phyloP scores from a whole-genome alignment of 2,888 invertebrate species.

The Drosophila suboccidentalis region DNA sequence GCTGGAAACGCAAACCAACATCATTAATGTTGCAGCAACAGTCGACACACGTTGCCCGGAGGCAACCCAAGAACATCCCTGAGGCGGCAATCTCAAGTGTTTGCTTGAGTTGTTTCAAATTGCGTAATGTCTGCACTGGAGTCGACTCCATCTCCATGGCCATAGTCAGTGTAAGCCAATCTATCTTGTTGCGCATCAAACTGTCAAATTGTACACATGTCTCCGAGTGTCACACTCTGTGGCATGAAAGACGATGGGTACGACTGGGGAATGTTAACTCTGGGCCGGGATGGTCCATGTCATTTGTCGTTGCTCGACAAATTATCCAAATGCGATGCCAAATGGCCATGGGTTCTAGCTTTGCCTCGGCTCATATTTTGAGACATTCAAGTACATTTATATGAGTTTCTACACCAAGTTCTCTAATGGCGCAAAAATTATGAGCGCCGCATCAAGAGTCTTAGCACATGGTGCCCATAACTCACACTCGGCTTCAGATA shows the following conservation, averaged over 20 bases:
- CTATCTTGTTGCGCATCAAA: slow-evolving; percentile 76
- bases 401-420: slow-evolving; percentile 75
- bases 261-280: slow-evolving; percentile 24
- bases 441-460: slow-evolving; percentile 65
- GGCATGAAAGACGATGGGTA: neutral
- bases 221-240: slow-evolving; percentile 31
- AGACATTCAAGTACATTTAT: slow-evolving; percentile 77
- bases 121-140: slow-evolving; percentile 70
- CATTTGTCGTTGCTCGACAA: slow-evolving; percentile 75
- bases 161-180: slow-evolving; percentile 60
- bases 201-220: slow-evolving; percentile 70
- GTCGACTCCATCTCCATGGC: slow-evolving; percentile 6
- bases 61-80: slow-evolving; percentile 16
- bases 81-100: slow-evolving; percentile 63
- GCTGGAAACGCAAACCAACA: slow-evolving; percentile 34
- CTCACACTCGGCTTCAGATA: slow-evolving; percentile 37
- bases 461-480: slow-evolving; percentile 59
- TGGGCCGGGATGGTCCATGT: slow-evolving; percentile 60
- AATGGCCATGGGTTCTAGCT: slow-evolving; percentile 43
- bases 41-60: slow-evolving; percentile 13
- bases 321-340: slow-evolving; percentile 71
- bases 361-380: slow-evolving; percentile 52
- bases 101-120: slow-evolving; percentile 75
- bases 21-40: slow-evolving; percentile 54
- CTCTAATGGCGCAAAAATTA: slow-evolving; percentile 81